Evolutionary conservation across 2,797 vertebrate genomes (phyloP).

Genomic region (Sebastes matsubarae): DNA sequence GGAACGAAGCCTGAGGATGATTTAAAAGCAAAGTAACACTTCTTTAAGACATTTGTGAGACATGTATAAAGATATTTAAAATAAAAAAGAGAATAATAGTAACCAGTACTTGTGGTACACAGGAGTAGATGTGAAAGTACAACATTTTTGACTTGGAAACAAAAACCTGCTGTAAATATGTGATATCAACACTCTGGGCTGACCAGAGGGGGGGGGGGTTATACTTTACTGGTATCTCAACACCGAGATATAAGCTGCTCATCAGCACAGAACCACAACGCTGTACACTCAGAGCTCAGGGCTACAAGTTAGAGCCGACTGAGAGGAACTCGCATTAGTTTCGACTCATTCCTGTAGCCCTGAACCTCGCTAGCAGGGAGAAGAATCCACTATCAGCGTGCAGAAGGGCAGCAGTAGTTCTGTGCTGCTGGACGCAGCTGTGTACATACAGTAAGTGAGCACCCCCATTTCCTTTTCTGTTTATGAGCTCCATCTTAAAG

Average conservation of each 20-base stretch:
- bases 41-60: constrained; percentile 69
- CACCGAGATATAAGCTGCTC: neutral
- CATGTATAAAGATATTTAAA: constrained; percentile 18
- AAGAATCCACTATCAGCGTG: neutral
- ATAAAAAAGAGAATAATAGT: constrained; percentile 2
- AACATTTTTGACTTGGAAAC: neutral
- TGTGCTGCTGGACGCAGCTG: neutral
- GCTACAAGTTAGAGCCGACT: neutral
- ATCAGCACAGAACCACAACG: neutral
- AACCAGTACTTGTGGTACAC: constrained; percentile 23
- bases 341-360: neutral
- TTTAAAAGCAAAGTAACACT: constrained; percentile 24
- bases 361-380: neutral
- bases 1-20: constrained; percentile 40
- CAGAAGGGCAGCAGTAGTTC: neutral
- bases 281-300: neutral
- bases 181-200: neutral
- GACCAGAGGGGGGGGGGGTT: neutral
- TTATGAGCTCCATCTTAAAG: neutral
- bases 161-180: neutral
- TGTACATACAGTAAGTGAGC: neutral
- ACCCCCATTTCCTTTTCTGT: neutral
- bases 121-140: neutral
- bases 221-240: neutral
- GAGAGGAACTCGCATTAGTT: neutral